Percentiles rank a stretch among this genome's conserved stretches.
phyloP scores from a whole-genome alignment of 1,140 invertebrate genomes.

The Ditylenchus dipsaci region DNA sequence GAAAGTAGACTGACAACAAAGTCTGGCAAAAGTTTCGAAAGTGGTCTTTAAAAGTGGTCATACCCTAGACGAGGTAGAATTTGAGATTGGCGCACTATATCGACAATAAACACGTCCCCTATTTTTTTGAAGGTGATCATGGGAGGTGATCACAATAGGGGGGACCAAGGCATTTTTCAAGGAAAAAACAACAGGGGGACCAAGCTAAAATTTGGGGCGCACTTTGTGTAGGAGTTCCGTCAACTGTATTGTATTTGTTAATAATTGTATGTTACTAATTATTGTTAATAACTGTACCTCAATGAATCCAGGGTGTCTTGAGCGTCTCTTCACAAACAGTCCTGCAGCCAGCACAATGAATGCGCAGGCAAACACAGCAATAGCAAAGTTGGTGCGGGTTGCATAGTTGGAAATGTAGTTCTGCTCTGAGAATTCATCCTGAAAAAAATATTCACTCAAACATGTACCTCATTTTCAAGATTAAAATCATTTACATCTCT shows the following conservation, averaged over 20 bases:
- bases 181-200: too few species aligned
- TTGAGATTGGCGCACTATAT: too few species aligned
- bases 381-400: constrained; percentile 44
- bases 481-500: constrained; percentile 6
- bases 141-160: background rate
- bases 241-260: too few species aligned
- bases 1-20: too few species aligned
- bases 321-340: constrained; percentile 72
- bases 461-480: background rate
- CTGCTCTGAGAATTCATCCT: constrained; percentile 2
- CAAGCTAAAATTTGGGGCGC: too few species aligned
- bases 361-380: constrained; percentile 54
- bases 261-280: too few species aligned
- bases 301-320: constrained; percentile 48
- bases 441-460: background rate
- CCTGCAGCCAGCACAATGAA: constrained; percentile 68
- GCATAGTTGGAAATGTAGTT: background rate
- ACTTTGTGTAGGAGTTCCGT: too few species aligned
- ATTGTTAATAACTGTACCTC: constrained; percentile 42
- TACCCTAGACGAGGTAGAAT: too few species aligned
- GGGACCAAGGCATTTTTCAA: too few species aligned
- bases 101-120: background rate
- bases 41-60: too few species aligned
- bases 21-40: too few species aligned
- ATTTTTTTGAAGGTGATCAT: background rate